These are phyloP conservation scores for Varanus komodoensis DNA, from an alignment of 2,113 vertebrate species.

Conservation along the genomic window DNA sequence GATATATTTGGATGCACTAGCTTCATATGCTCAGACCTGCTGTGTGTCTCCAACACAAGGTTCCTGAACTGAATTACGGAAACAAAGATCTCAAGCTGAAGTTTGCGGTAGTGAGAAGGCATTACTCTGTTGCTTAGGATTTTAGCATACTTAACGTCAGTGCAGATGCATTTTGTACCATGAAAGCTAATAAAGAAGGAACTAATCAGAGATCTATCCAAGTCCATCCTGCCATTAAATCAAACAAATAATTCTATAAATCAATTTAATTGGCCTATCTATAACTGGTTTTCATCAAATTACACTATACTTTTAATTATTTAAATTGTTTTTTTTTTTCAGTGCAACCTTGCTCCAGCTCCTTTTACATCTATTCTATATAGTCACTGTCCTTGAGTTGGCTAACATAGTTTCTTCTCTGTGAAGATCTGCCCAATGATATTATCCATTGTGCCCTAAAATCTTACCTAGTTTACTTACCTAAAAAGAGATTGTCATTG, in stretches of 20 bases:
- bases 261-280: not conserved
- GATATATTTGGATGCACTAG: not conserved
- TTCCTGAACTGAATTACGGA: not conserved
- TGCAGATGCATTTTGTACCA: not conserved
- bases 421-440: not conserved
- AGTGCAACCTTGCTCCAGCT: not conserved
- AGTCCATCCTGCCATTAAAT: not conserved
- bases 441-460: not conserved
- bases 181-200: not conserved
- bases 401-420: not conserved
- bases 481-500: not conserved
- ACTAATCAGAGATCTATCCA: not conserved
- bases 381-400: not conserved
- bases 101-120: not conserved
- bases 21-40: not conserved
- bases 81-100: not conserved
- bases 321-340: not conserved
- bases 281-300: not conserved
- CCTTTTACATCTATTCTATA: fast-evolving
- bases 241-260: not conserved
- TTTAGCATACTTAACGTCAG: not conserved
- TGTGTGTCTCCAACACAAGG: not conserved
- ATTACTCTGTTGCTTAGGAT: not conserved
- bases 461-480: not conserved
- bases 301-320: not conserved